Base-by-base conservation (phyloP, 2,113 vertebrate species). In the Nerophis ophidion region DNA sequence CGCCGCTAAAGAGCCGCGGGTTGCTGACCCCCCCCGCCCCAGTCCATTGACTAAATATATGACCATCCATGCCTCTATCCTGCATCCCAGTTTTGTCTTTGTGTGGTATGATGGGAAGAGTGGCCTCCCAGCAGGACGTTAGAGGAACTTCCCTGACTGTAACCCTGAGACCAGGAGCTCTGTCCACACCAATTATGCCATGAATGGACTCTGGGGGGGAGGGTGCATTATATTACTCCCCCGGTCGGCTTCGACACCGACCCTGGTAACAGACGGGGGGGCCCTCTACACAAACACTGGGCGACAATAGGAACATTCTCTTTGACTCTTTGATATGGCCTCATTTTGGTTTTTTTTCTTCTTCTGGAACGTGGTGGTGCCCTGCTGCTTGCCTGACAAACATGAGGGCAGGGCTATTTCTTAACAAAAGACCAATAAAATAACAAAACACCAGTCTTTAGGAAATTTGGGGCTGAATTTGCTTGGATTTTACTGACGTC, bases 151-250 rank as follows among this genome's bases (percentile, higher is more conserved):
- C 69, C 45, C 70, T 76, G 71, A 83, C 79, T 80, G 73, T 88
- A 80, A 76, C 79, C 77, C 83, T 78, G 81, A 84, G 78, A 86
- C 80, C 51, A 0, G 76, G 66, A 36, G 61, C 84, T 88, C 88
- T 78, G 84, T 88, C 83, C 78, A 81, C 86, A 87, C 87, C 85
- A 87, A 83, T 90, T 89, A 86, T 77, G 76, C 52, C 76, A 65
- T 85, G 86, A 88, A 89, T 79, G 74, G 85, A 64, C 88, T 84
- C 86, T 72, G 63, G 85, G 85, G 83, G 40, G 40, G 40, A 10
- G 40, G 40, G 81, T 83, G 84, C 84, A 84, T 87, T 86, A 83
- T 82, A 87, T 87, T 77, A 84, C 85, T 78, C 74, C 68, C 82
- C 76, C 61, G 74, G 76, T 72, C 72, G 70, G 77, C 72, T 71